phyloP scores from a whole-genome alignment of 2,113 vertebrate species.

The Sinosuthora webbiana region DNA sequence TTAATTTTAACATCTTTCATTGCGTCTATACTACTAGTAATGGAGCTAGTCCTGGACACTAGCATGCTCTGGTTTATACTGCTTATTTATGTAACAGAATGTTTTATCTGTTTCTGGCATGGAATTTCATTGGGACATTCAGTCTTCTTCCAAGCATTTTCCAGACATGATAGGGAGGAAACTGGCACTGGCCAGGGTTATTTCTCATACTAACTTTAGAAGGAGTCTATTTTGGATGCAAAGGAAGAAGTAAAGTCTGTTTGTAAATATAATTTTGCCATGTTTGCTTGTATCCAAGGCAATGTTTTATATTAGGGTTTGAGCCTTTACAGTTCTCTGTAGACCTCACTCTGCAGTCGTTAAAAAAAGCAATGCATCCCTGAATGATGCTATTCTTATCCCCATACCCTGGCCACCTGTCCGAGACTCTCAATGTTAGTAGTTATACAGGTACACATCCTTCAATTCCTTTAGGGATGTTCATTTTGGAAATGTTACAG shows the following conservation, averaged over 20 bases:
- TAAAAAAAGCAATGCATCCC: background rate
- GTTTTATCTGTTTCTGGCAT: background rate
- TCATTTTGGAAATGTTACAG: background rate
- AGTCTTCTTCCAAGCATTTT: background rate
- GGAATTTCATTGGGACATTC: background rate
- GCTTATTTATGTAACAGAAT: background rate
- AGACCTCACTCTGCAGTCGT: background rate
- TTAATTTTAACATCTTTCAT: background rate
- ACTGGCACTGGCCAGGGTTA: background rate
- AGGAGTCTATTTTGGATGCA: background rate
- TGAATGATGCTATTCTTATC: background rate
- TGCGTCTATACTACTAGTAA: background rate
- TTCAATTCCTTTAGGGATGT: background rate
- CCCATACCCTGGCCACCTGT: rapidly evolving
- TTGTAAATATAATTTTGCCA: background rate
- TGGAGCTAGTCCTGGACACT: background rate
- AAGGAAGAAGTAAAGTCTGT: background rate
- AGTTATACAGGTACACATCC: background rate
- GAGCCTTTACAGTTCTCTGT: background rate
- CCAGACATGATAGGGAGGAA: background rate
- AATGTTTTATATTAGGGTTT: background rate
- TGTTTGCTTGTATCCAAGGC: background rate
- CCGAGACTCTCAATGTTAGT: background rate
- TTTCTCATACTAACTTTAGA: background rate
- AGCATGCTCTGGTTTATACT: background rate